These are phyloP conservation scores for Furcifer pardalis DNA, from an alignment of 2,797 vertebrate species.

Conservation along the genomic window DNA sequence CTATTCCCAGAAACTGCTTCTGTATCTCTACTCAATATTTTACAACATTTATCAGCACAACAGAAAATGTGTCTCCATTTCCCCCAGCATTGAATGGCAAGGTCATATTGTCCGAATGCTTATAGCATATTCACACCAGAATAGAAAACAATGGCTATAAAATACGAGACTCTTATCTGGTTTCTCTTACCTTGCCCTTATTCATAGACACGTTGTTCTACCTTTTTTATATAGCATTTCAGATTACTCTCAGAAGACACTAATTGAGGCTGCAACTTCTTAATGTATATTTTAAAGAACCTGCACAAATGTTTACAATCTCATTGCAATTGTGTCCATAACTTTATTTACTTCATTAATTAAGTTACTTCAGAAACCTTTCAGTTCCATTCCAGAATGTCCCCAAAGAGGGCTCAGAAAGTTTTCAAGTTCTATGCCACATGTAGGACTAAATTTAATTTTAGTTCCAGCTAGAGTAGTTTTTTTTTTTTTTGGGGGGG, in stretches of 20 bases:
- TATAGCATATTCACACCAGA: not conserved
- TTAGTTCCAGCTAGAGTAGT: too few species aligned
- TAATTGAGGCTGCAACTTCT: slow-evolving; percentile 1
- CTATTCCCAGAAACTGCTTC: not conserved
- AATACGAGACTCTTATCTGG: not conserved
- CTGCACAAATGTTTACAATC: slow-evolving; percentile 32
- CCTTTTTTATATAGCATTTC: not conserved
- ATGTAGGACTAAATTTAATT: too few species aligned
- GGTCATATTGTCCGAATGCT: slow-evolving; percentile 3
- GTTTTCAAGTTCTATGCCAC: not conserved
- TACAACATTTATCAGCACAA: not conserved
- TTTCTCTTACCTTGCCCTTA: not conserved
- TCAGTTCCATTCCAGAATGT: not conserved
- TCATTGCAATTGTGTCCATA: not conserved
- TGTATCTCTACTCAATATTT: not conserved
- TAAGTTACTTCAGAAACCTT: not conserved
- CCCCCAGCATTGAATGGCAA: slow-evolving; percentile 12
- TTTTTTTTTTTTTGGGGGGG: too few species aligned
- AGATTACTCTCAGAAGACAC: not conserved
- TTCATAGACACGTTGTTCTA: slow-evolving; percentile 1
- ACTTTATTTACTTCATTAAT: not conserved
- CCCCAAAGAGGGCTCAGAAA: not conserved
- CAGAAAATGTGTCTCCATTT: not conserved
- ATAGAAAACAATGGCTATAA: slow-evolving; percentile 16
- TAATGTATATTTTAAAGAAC: slow-evolving; percentile 25